phyloP scores from a whole-genome alignment of 2,888 invertebrate genomes.

The Cosmopolites sordidus region DNA sequence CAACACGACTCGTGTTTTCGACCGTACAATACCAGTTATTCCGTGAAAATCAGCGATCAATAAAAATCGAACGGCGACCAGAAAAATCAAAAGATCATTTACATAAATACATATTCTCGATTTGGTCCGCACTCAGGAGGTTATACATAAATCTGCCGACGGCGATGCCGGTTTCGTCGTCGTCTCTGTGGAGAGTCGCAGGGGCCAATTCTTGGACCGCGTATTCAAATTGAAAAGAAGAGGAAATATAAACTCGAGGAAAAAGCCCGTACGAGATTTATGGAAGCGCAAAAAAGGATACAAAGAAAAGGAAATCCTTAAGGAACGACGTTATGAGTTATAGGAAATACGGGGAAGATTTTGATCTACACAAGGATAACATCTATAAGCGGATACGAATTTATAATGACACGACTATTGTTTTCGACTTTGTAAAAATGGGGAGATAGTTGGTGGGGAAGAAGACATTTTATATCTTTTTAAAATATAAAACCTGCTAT shows the following conservation, averaged over 20 bases:
- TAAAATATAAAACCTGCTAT: too few relatives aligned
- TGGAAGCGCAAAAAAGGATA: not conserved
- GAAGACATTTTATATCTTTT: too few relatives aligned
- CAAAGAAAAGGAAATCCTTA: not conserved
- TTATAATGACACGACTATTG: too few relatives aligned
- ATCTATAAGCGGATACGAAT: too few relatives aligned
- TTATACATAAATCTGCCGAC: constrained; percentile 35
- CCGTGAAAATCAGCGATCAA: not conserved
- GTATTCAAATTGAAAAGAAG: constrained; percentile 15
- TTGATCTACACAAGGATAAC: too few relatives aligned
- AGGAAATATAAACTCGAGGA: constrained; percentile 13
- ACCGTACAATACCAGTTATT: too few relatives aligned
- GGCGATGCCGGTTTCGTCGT: constrained; percentile 4
- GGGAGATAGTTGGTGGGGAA: too few relatives aligned
- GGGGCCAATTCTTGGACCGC: constrained; percentile 5
- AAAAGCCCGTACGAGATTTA: constrained; percentile 4
- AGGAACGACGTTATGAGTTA: not conserved
- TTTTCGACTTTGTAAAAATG: too few relatives aligned
- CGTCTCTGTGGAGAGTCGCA: constrained; percentile 3
- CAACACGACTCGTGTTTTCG: too few relatives aligned
- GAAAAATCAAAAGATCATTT: constrained; percentile 24
- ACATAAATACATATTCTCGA: constrained; percentile 40
- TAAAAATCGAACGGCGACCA: not conserved
- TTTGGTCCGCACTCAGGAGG: constrained; percentile 30
- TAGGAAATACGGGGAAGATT: not conserved